phyloP scores from a whole-genome alignment of 2,113 vertebrate species.

The Tiliqua scincoides region DNA sequence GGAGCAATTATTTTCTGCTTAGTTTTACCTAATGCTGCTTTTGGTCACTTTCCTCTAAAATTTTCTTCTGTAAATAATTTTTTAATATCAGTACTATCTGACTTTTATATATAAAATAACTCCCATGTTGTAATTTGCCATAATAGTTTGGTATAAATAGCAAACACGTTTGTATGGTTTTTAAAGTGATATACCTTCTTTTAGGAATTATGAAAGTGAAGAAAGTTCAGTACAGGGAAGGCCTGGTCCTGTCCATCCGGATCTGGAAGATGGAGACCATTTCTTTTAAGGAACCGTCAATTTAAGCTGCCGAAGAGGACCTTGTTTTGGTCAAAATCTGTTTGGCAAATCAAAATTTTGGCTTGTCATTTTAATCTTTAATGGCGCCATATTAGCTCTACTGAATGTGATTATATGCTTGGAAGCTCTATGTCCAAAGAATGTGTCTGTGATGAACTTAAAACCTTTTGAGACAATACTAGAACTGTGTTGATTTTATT shows the following conservation, averaged over 20 bases:
- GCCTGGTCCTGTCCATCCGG: neutral
- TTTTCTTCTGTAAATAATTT: neutral
- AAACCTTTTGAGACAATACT: neutral
- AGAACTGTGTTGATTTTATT: neutral
- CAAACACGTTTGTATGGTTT: neutral
- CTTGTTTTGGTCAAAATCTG: neutral
- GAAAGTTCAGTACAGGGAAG: constrained; percentile 19
- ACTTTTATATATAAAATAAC: neutral
- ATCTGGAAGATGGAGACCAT: constrained; percentile 4
- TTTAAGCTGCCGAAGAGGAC: constrained; percentile 19
- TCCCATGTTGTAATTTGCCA: neutral
- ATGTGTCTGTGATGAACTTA: neutral
- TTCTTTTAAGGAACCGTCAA: constrained; percentile 15
- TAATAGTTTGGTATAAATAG: neutral
- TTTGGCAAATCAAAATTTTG: neutral
- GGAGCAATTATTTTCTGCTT: constrained; percentile 12
- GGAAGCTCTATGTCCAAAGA: neutral
- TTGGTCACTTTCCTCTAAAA: no score
- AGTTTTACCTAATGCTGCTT: neutral
- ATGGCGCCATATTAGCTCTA: neutral
- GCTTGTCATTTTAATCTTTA: constrained; percentile 6
- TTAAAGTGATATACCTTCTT: constrained; percentile 19
- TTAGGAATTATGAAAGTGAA: constrained; percentile 22
- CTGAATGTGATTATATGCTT: neutral
- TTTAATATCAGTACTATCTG: neutral